Percentiles rank a stretch among this genome's conserved stretches.
Evolutionary conservation across 2,797 vertebrate species (phyloP).

Genomic region (Hafferia zeledoni): DNA sequence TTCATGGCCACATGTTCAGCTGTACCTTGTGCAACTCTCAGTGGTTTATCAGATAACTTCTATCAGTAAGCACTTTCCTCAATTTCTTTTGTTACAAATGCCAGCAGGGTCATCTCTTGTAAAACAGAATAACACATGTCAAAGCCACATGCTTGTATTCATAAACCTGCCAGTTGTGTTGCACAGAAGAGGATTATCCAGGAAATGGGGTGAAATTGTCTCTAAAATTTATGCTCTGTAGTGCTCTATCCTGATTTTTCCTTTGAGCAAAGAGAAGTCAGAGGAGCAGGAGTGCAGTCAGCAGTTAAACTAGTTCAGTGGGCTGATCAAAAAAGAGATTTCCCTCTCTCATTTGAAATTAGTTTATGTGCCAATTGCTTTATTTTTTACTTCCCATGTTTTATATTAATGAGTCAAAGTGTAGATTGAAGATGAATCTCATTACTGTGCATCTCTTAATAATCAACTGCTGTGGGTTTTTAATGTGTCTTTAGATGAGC

Average conservation of each 20-base stretch:
- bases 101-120: neutral
- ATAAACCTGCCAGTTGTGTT: neutral
- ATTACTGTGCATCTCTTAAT: neutral
- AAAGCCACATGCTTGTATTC: neutral
- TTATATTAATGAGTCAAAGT: neutral
- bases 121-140: neutral
- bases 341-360: neutral
- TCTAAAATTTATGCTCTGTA: neutral
- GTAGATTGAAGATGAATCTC: neutral
- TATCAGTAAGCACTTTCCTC: neutral
- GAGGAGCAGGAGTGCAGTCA: neutral
- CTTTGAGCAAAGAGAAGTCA: neutral
- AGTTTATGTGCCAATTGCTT: neutral
- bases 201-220: neutral
- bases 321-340: neutral
- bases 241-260: neutral
- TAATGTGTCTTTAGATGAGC: constrained; percentile 83
- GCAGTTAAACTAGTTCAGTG: neutral
- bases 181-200: neutral
- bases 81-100: neutral
- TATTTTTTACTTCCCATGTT: neutral
- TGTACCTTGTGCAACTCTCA: neutral
- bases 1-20: neutral
- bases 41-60: neutral
- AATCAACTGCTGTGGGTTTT: constrained; percentile 1